Evolutionary conservation across 2,888 invertebrate genomes (phyloP).

Genomic region (Limnephilus marmoratus): DNA sequence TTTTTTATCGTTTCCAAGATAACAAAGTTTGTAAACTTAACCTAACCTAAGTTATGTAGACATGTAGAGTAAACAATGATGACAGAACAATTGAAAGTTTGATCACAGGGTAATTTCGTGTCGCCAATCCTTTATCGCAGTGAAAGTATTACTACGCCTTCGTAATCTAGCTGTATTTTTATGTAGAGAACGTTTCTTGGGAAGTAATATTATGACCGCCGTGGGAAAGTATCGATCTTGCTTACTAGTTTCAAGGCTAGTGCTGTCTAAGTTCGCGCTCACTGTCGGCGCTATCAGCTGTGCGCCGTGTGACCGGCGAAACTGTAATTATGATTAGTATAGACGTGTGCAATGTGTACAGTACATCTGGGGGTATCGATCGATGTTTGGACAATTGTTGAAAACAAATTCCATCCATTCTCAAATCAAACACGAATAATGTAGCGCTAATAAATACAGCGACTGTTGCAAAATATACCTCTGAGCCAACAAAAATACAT

Average conservation of each 20-base stretch:
- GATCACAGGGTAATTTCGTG: not conserved
- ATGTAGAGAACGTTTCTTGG: not conserved
- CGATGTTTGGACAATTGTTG: conserved; percentile 10
- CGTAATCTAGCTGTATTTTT: not conserved
- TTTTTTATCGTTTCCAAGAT: not conserved
- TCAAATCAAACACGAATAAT: not conserved
- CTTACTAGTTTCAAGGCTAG: conserved; percentile 9
- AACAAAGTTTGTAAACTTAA: not conserved
- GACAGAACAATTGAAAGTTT: not conserved
- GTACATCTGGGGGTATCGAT: not conserved
- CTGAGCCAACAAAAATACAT: not conserved
- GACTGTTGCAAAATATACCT: not conserved
- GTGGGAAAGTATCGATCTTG: conserved; percentile 39
- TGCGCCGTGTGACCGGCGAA: not conserved
- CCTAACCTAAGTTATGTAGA: not conserved
- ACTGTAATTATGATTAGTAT: not conserved
- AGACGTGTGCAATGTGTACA: no score
- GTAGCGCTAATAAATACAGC: not conserved
- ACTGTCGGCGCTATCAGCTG: conserved; percentile 30
- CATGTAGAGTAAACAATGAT: not conserved
- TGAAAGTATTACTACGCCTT: not conserved
- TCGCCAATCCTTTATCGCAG: not conserved
- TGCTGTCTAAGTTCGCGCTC: not conserved
- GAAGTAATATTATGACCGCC: not conserved
- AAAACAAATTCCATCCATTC: not conserved